Conservation (phyloP, 2,888 invertebrate species). For the Sthenelais limicola region DNA sequence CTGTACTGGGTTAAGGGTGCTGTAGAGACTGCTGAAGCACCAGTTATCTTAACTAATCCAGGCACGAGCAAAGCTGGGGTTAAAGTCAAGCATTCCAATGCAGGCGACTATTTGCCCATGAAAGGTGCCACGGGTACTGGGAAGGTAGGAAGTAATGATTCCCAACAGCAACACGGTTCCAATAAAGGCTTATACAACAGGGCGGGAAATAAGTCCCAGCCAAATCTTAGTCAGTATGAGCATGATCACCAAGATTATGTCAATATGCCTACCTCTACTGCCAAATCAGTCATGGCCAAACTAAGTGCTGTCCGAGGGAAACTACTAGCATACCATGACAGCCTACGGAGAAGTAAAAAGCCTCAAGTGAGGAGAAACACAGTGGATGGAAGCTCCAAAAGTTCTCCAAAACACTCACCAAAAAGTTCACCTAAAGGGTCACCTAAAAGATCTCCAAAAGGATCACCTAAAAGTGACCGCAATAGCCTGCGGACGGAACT, state of each 20-base stretch:
- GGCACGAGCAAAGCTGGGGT: too few species aligned
- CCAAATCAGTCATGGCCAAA: slow-evolving; percentile 29
- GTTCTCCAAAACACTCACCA: slow-evolving; percentile 20
- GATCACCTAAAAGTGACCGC: slow-evolving; percentile 30
- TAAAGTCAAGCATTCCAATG: too few species aligned
- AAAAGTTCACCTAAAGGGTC: slow-evolving; percentile 24
- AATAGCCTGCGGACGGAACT: slow-evolving; percentile 20
- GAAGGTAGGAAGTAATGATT: background rate
- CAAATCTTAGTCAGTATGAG: slow-evolving; percentile 26
- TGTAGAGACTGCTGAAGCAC: background rate
- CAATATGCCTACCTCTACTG: slow-evolving; percentile 9
- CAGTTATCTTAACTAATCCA: slow-evolving; percentile 12
- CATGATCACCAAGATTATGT: slow-evolving; percentile 33
- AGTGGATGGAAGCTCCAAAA: slow-evolving; percentile 7
- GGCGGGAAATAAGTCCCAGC: slow-evolving; percentile 15
- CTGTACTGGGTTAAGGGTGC: slow-evolving; percentile 27
- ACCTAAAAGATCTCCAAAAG: slow-evolving; percentile 11
- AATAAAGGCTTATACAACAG: slow-evolving; percentile 7
- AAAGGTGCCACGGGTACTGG: background rate
- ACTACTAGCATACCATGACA: slow-evolving; percentile 27
- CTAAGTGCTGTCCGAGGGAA: slow-evolving; percentile 28
- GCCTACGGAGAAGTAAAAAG: slow-evolving; percentile 22
- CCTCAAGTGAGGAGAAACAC: slow-evolving; percentile 3
- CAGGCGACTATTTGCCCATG: too few species aligned
- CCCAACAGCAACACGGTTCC: too few species aligned